Evolutionary conservation across 1,140 invertebrate genomes (phyloP).

Genomic region (Drosophila orosa): DNA sequence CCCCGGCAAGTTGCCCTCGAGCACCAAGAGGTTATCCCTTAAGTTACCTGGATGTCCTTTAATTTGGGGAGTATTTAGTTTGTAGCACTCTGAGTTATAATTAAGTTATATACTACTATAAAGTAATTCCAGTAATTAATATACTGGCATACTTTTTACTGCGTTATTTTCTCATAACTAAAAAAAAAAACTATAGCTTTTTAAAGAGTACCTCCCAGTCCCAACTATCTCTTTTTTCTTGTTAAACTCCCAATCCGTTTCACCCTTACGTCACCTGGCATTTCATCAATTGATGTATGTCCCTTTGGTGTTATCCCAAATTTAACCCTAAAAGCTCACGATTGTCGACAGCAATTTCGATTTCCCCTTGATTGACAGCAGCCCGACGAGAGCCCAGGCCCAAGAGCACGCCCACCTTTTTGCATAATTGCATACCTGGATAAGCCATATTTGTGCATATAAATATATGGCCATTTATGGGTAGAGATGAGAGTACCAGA

Average conservation of each 20-base stretch:
- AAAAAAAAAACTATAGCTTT: neutral
- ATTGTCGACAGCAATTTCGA: conserved; percentile 72
- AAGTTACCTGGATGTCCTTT: neutral
- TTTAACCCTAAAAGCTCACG: conserved; percentile 68
- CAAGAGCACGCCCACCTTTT: conserved; percentile 28
- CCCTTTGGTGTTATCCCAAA: conserved; percentile 54
- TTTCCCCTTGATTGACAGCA: conserved; percentile 63
- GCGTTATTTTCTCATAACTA: too few relatives aligned
- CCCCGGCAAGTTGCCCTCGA: conserved; percentile 31
- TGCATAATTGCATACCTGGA: conserved; percentile 65
- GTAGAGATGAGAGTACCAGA: conserved; percentile 4
- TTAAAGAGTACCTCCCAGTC: neutral
- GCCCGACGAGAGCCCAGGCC: neutral
- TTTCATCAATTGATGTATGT: conserved; percentile 49
- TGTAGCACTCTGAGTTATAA: neutral
- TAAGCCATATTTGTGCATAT: conserved; percentile 25
- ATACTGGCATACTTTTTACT: neutral
- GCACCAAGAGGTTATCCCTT: conserved; percentile 17
- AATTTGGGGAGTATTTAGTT: neutral
- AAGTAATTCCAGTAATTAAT: too few relatives aligned
- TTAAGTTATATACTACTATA: neutral
- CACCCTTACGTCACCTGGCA: conserved; percentile 17
- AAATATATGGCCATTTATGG: conserved; percentile 11
- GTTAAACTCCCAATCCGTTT: neutral
- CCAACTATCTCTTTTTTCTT: neutral